These are phyloP conservation scores for Hemiprocne comata DNA, from an alignment of 2,113 vertebrate species.

Conservation along the genomic window DNA sequence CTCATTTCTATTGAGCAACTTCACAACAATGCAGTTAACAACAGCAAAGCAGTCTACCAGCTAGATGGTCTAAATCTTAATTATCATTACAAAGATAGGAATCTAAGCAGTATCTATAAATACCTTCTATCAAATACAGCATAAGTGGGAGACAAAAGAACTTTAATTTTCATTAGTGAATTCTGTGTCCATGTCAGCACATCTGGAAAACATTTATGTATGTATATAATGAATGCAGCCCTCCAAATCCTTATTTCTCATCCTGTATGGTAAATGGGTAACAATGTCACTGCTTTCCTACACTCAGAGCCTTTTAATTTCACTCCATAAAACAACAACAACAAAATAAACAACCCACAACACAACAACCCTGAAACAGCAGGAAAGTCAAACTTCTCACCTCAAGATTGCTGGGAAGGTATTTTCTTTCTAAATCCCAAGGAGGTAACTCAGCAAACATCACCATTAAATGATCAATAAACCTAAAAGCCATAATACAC, in stretches of 20 bases:
- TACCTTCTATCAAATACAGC: not conserved
- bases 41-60: not conserved
- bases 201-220: not conserved
- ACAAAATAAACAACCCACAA: not conserved
- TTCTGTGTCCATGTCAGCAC: not conserved
- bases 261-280: not conserved
- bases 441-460: constrained; percentile 94
- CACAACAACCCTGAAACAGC: not conserved
- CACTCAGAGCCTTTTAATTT: not conserved
- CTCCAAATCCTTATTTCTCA: not conserved
- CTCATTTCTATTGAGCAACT: not conserved
- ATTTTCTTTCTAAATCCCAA: constrained; percentile 92
- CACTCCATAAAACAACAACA: not conserved
- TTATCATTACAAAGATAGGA: not conserved
- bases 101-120: not conserved
- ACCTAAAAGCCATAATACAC: constrained; percentile 76
- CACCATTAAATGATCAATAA: constrained; percentile 87
- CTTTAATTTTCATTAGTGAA: not conserved
- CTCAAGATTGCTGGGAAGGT: constrained; percentile 83
- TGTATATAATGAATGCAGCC: not conserved
- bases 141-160: not conserved
- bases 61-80: not conserved
- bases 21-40: not conserved
- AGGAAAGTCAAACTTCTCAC: constrained; percentile 74
- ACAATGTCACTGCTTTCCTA: not conserved